These are phyloP conservation scores for Cyphomyrus plagiostoma DNA, from an alignment of 2,113 vertebrate genomes.

Conservation along the genomic window DNA sequence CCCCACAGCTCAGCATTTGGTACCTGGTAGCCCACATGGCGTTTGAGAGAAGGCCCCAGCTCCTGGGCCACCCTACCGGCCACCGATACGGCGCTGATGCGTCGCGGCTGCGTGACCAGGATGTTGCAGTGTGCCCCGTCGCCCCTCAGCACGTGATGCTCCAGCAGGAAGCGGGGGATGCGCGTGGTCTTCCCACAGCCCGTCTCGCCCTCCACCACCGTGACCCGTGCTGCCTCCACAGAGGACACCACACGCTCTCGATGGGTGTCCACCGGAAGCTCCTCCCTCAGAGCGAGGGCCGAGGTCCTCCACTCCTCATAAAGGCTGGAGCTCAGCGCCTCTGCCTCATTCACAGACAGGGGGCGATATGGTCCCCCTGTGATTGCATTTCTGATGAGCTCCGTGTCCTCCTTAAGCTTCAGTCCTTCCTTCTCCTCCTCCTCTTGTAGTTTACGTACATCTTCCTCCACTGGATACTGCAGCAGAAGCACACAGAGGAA, in stretches of 20 bases:
- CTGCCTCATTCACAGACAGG: slow-evolving; percentile 56
- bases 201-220: slow-evolving; percentile 87
- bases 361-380: slow-evolving; percentile 71
- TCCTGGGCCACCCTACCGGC: slow-evolving; percentile 85
- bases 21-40: slow-evolving; percentile 82
- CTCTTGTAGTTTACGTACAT: slow-evolving; percentile 55
- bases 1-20: not conserved
- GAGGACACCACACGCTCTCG: slow-evolving; percentile 70
- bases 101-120: slow-evolving; percentile 85
- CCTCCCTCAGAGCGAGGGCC: slow-evolving; percentile 48
- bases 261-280: slow-evolving; percentile 78
- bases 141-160: slow-evolving; percentile 67
- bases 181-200: slow-evolving; percentile 94
- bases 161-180: slow-evolving; percentile 86
- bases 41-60: slow-evolving; percentile 75
- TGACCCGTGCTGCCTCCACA: slow-evolving; percentile 72
- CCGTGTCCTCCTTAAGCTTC: slow-evolving; percentile 46
- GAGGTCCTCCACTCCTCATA: slow-evolving; percentile 70
- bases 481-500: not conserved
- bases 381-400: slow-evolving; percentile 71
- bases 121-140: slow-evolving; percentile 79
- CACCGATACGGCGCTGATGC: slow-evolving; percentile 92
- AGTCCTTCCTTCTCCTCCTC: slow-evolving; percentile 46
- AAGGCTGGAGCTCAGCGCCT: slow-evolving; percentile 63
- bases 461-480: slow-evolving; percentile 71